A percentile compares a stretch with the other conserved stretches of the same genome.
Evolutionary conservation across 1,140 invertebrate genomes (phyloP).

Genomic region (Caerostris darwini): DNA sequence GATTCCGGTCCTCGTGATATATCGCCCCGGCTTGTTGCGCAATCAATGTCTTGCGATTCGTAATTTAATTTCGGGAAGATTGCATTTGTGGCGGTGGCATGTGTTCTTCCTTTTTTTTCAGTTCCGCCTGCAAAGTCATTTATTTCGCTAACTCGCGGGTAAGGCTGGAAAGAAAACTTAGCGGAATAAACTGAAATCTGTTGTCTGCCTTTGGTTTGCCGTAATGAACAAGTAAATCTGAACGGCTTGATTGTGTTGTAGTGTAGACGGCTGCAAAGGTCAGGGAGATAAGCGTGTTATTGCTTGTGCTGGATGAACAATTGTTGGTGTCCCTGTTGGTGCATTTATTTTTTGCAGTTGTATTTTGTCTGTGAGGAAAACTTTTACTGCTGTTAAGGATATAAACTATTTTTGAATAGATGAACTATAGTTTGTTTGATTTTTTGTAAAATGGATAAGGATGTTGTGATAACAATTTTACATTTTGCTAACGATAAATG

Average conservation of each 20-base stretch:
- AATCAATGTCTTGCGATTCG: constrained; percentile 34
- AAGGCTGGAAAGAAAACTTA: no score
- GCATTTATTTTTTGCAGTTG: no score
- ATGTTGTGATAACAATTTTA: no score
- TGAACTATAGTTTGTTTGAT: no score
- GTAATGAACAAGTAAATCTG: background rate
- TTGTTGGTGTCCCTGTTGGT: background rate
- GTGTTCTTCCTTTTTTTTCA: background rate
- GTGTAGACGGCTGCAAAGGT: background rate
- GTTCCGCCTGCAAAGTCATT: background rate
- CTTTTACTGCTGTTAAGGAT: no score
- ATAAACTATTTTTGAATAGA: no score
- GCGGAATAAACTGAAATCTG: background rate
- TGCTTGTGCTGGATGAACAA: background rate
- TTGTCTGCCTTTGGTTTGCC: background rate
- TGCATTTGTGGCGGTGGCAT: constrained; percentile 18
- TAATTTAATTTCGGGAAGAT: constrained; percentile 49
- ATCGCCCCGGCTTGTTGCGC: background rate
- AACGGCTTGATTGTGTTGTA: background rate
- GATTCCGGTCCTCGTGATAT: constrained; percentile 3
- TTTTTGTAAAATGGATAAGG: no score
- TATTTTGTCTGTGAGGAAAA: no score
- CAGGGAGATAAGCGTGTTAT: background rate
- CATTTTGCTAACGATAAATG: no score
- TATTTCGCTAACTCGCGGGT: background rate